Evolutionary conservation across 2,888 invertebrate species (phyloP), one percentile per base, ranked within the genome.

Genomic region (Tachina fera): DNA sequence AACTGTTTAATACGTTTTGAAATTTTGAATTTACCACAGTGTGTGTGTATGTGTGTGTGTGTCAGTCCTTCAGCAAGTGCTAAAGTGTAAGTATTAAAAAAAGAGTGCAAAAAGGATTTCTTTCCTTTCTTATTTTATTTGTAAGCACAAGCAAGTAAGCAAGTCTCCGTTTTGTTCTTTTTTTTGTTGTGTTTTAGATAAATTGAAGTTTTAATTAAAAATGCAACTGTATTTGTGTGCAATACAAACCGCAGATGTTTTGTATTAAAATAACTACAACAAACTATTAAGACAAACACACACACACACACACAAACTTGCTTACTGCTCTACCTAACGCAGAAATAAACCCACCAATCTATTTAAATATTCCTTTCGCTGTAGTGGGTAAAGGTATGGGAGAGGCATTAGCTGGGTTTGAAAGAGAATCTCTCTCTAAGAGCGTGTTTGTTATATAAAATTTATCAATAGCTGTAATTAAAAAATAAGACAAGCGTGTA

Each of bases 161-260:
- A 43, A 65, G 43, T 61, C 13, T 79, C 13, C 61, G 43, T 53
- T 45, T 58, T 51, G n/a, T 70, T 51, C 14, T 47, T 67, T 74
- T 39, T 47, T 74, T 39, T 47, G 22, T 70, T 72, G 67, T 65
- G 60, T 77, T 87, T 87, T 84, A 87, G 86, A 85, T 80, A 87
- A 88, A 90, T 89, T 90, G 89, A 90, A 90, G 89, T 91, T 91
- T 90, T 90, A 91, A 91, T 90, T 91, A 90, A 90, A 87, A 90
- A 89, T 87, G 88, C 89, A 89, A 88, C 88, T 88, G 87, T 85
- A 87, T 68, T 60, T 47, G 72, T 82, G 43, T 61, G 68, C 53
- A 61, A 47, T 56, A 68, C 31, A 67, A 84, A 82, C 87, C 87
- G 81, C 87, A 87, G 87, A 87, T 87, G 87, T 85, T 86, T 86